These are phyloP conservation scores for Gila orcuttii DNA, from an alignment of 2,113 vertebrate species.

Conservation along the genomic window DNA sequence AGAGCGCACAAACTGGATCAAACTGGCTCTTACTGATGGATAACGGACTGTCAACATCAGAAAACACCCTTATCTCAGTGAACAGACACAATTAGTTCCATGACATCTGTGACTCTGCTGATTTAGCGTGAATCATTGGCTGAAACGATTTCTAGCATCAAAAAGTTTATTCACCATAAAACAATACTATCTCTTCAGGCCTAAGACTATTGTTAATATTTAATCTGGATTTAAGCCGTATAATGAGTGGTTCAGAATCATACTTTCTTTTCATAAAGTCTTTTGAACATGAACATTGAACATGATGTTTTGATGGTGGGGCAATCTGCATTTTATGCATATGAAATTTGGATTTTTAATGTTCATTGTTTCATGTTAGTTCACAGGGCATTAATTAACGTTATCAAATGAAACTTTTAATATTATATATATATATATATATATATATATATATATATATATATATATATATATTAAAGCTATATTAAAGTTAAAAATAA, in stretches of 20 bases:
- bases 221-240: not conserved
- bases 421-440: too few species aligned
- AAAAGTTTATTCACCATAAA: not conserved
- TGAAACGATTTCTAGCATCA: not conserved
- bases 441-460: too few species aligned
- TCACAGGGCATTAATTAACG: too few species aligned
- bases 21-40: not conserved
- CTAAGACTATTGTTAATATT: not conserved
- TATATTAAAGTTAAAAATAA: too few species aligned
- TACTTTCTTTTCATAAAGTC: not conserved
- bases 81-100: not conserved
- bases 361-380: too few species aligned
- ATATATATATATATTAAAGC: too few species aligned
- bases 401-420: too few species aligned
- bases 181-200: not conserved
- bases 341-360: too few species aligned
- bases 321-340: too few species aligned
- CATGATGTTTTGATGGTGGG: too few species aligned
- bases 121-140: not conserved
- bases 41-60: not conserved
- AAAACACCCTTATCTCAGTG: constrained; percentile 19
- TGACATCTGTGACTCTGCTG: not conserved
- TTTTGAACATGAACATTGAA: too few species aligned
- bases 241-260: not conserved
- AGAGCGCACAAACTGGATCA: not conserved